phyloP scores from a whole-genome alignment of 2,797 vertebrate species.

The Smutsia temminckii region DNA sequence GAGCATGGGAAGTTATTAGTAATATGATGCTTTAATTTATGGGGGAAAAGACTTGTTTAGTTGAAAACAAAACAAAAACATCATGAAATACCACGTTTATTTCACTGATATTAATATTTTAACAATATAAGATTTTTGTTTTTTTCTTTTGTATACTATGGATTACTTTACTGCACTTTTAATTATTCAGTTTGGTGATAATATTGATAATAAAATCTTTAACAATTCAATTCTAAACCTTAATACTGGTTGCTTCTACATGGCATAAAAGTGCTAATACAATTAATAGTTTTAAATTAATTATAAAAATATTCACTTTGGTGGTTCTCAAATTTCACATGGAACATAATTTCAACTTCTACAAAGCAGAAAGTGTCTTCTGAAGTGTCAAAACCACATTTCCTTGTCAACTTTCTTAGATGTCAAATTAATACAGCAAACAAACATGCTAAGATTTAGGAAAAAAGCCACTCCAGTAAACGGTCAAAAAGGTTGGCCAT shows the following conservation, averaged over 20 bases:
- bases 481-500: slow-evolving; percentile 14
- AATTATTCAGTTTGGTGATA: slow-evolving; percentile 22
- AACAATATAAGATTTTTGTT: neutral
- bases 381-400: slow-evolving; percentile 45
- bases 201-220: slow-evolving; percentile 36
- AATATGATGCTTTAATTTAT: slow-evolving; percentile 3
- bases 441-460: slow-evolving; percentile 59
- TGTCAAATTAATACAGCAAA: slow-evolving; percentile 38
- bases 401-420: slow-evolving; percentile 48
- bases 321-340: slow-evolving; percentile 54
- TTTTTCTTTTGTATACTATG: slow-evolving; percentile 4
- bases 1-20: neutral
- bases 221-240: slow-evolving; percentile 44
- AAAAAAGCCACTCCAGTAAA: slow-evolving; percentile 11
- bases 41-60: neutral
- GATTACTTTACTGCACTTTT: slow-evolving; percentile 30
- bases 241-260: slow-evolving; percentile 41
- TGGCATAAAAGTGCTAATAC: slow-evolving; percentile 28
- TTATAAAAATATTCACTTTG: neutral
- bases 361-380: slow-evolving; percentile 60
- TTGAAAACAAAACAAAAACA: slow-evolving; percentile 40
- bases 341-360: slow-evolving; percentile 23
- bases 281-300: slow-evolving; percentile 51
- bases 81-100: neutral
- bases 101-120: slow-evolving; percentile 41